phyloP scores from a whole-genome alignment of 2,888 invertebrate species.

The Trissolcus japonicus region DNA sequence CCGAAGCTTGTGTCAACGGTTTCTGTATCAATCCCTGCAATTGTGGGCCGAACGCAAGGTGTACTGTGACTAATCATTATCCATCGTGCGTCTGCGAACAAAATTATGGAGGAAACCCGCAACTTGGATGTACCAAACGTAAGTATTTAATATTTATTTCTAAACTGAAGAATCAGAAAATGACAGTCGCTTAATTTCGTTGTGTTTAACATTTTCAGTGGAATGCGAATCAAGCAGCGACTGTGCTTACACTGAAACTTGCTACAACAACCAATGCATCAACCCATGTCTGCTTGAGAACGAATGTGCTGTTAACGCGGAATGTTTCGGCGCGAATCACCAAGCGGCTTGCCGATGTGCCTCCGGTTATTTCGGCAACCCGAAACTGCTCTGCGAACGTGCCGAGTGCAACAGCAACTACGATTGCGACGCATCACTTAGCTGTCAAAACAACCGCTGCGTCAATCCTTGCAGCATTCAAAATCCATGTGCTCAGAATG shows the following conservation, averaged over 20 bases:
- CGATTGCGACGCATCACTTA: constrained; percentile 87
- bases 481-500: constrained; percentile 89
- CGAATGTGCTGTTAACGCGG: constrained; percentile 89
- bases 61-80: constrained; percentile 88
- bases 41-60: constrained; percentile 89
- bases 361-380: constrained; percentile 86
- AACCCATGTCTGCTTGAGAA: constrained; percentile 88
- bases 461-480: constrained; percentile 85
- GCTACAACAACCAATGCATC: constrained; percentile 88
- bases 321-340: constrained; percentile 89
- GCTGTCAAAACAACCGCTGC: constrained; percentile 85
- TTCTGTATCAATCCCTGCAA: constrained; percentile 90
- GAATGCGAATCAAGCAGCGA: constrained; percentile 90
- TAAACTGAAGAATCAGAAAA: neutral
- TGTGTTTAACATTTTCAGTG: constrained; percentile 76
- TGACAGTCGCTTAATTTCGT: neutral
- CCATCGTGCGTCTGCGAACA: constrained; percentile 89
- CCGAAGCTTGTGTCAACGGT: constrained; percentile 89
- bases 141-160: constrained; percentile 41
- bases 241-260: constrained; percentile 87
- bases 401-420: constrained; percentile 87
- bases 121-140: constrained; percentile 84
- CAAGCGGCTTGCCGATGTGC: constrained; percentile 89
- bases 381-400: constrained; percentile 86
- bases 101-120: constrained; percentile 91